Conservation (phyloP, 2,113 vertebrate genomes). For the Hippocampus mohnikei region DNA sequence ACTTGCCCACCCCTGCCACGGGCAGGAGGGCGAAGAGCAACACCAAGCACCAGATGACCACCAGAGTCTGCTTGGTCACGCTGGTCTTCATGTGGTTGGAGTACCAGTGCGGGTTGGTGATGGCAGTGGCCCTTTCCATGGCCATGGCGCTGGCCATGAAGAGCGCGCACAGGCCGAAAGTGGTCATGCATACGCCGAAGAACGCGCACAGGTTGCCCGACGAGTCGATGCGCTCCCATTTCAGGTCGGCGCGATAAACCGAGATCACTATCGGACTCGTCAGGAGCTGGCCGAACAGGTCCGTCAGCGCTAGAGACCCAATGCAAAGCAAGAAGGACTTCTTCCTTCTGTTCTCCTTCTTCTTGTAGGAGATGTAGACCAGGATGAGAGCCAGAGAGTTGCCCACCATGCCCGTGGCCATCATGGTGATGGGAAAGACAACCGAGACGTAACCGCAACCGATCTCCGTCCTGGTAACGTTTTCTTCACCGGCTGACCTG, state of each 20-base stretch:
- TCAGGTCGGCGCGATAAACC: conserved; percentile 78
- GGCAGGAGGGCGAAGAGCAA: conserved; percentile 85
- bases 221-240: conserved; percentile 80
- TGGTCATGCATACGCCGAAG: conserved; percentile 91
- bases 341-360: conserved; percentile 81
- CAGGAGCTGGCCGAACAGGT: conserved; percentile 88
- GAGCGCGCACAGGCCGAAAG: conserved; percentile 89
- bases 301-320: conserved; percentile 87
- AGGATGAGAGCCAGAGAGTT: conserved; percentile 87
- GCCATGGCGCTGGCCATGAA: conserved; percentile 93
- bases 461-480: conserved; percentile 33
- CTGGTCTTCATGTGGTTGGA: conserved; percentile 84
- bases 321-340: conserved; percentile 92
- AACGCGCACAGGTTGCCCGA: conserved; percentile 82
- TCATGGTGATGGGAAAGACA: conserved; percentile 87
- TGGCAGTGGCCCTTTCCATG: conserved; percentile 84
- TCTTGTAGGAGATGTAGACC: conserved; percentile 81
- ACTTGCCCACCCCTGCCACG: conserved; percentile 79
- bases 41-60: conserved; percentile 76
- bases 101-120: conserved; percentile 90
- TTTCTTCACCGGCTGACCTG: conserved; percentile 48
- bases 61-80: conserved; percentile 75
- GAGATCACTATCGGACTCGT: conserved; percentile 92
- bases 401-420: conserved; percentile 88
- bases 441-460: conserved; percentile 80